A percentile compares a stretch with the other conserved stretches of the same genome.
Conservation (phyloP, 1,140 invertebrate genomes). For the Drosophila parabipectinata region DNA sequence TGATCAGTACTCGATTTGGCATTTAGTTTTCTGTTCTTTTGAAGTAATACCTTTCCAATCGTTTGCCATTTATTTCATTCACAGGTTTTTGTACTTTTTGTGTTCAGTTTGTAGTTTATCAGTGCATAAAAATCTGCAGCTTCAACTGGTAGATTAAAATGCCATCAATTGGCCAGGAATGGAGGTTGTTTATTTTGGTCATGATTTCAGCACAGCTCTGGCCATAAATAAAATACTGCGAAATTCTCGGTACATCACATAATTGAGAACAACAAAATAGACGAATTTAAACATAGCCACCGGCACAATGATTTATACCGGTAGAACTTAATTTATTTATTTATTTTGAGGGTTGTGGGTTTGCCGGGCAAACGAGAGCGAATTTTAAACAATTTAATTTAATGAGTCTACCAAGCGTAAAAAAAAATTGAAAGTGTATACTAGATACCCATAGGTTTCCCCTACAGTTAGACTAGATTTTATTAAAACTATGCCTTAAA, state of each 20-base stretch:
- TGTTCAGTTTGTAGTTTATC: slow-evolving; percentile 41
- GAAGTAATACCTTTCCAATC: background rate
- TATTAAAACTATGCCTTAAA: background rate
- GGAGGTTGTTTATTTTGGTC: slow-evolving; percentile 51
- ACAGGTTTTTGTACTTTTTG: slow-evolving; percentile 10
- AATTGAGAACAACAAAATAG: slow-evolving; percentile 27
- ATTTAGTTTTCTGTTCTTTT: slow-evolving; percentile 40
- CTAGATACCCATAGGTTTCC: background rate
- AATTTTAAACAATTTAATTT: slow-evolving; percentile 66
- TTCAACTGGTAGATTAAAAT: slow-evolving; percentile 52
- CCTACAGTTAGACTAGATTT: background rate
- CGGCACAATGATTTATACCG: slow-evolving; percentile 26
- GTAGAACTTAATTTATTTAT: slow-evolving; percentile 54
- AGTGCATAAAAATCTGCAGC: slow-evolving; percentile 56
- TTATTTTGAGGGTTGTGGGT: slow-evolving; percentile 38
- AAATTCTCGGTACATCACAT: slow-evolving; percentile 33
- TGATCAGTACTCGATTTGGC: slow-evolving; percentile 37
- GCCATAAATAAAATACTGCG: slow-evolving; percentile 4
- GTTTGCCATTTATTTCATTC: slow-evolving; percentile 20
- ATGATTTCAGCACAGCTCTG: slow-evolving; percentile 11
- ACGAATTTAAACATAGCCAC: slow-evolving; percentile 9
- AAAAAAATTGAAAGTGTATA: slow-evolving; percentile 42
- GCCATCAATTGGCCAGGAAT: slow-evolving; percentile 42
- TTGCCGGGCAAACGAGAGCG: slow-evolving; percentile 52
- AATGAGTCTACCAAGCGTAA: slow-evolving; percentile 12